Base-by-base conservation (phyloP, 2,888 invertebrate species). In the Drosophila incognita region DNA sequence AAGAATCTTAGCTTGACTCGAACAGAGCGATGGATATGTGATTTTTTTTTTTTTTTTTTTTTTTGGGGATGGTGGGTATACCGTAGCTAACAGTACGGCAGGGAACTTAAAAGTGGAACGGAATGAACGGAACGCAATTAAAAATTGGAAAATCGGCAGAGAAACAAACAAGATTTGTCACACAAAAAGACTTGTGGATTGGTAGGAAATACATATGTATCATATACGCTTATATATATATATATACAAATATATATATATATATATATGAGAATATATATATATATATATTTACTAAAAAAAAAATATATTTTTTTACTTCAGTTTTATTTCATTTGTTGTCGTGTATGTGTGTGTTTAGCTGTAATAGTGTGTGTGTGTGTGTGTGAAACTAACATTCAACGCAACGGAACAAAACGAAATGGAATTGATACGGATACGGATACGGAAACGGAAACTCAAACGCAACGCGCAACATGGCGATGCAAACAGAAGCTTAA, bases 401-500 rank as follows among this genome's bases (percentile, higher is more conserved):
- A 79, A 76, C 54, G 33, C 67, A 63, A 65, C 42, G 10, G n/a
- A 75, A 79, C 58, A 42, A 46, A 75, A 72, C 63, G 33, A n/a
- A 60, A 73, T 31, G 64, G 29, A 74, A 73, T 42, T 49, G 57
- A 69, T 76, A 73, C 51, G 29, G 29, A 27, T 27, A 27, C 27
- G 29, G 29, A 36, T 66, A 73, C 59, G 51, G 64, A 68, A 77
- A 68, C 69, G 46, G 40, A 62, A 66, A 65, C 29, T 13, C 24
- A 69, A 79, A 68, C 62, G 49, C 49, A 49, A 5, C 49, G 49
- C 49, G 2, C 18, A 15, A 49, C 18, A 46, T 46, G 4, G 46
- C 46, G 46, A 24, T 24, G 46, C 46, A 68, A 81, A 74, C 63
- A 51, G 70, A 73, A 73, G 67, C 79, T 79, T 79, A 79, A 65